Evolutionary conservation across 2,797 vertebrate genomes (phyloP).

Genomic region (Tokudaia tokunoshimensis): DNA sequence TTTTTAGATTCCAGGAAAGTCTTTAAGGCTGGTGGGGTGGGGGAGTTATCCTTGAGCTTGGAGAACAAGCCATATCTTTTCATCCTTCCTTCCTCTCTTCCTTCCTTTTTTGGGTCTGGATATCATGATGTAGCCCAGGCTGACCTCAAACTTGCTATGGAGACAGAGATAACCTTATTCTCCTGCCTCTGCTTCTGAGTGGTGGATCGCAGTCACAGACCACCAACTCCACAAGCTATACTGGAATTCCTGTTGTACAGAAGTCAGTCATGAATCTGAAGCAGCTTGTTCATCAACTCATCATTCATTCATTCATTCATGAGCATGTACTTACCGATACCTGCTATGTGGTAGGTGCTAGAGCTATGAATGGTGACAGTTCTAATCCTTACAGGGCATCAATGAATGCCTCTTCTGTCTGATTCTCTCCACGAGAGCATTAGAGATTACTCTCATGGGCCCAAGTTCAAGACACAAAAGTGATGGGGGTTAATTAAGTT

Average conservation of each 20-base stretch:
- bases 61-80: neutral
- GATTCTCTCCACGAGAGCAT: neutral
- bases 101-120: neutral
- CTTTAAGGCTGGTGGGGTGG: neutral
- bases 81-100: too few relatives aligned
- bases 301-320: too few relatives aligned
- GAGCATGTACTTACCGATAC: neutral
- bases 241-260: neutral
- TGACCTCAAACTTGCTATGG: neutral
- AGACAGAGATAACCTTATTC: neutral
- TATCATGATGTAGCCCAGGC: neutral
- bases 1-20: neutral
- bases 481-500: constrained; percentile 22
- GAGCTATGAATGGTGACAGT: neutral
- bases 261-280: neutral
- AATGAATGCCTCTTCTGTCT: neutral
- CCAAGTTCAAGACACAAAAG: constrained; percentile 52
- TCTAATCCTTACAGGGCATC: neutral
- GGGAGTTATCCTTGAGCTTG: neutral
- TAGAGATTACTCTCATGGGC: constrained; percentile 6
- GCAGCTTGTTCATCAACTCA: neutral
- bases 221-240: neutral
- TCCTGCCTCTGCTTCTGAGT: neutral
- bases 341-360: neutral
- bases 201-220: neutral